A percentile compares a stretch with the other conserved stretches of the same genome.
phyloP scores from a whole-genome alignment of 2,888 invertebrate genomes.

The Brachylomia viminalis region DNA sequence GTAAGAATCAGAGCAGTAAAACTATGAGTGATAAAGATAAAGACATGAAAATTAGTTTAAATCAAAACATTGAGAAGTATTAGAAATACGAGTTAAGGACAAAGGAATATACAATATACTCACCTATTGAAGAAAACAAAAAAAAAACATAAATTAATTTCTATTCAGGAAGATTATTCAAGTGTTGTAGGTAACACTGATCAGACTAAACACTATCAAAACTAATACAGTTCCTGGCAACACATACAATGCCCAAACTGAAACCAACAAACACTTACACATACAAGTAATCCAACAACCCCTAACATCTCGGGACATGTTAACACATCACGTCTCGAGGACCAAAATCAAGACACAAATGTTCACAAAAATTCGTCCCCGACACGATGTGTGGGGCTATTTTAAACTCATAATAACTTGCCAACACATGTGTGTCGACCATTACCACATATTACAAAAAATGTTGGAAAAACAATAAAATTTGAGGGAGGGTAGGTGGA shows the following conservation, averaged over 20 bases:
- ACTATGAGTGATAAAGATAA: background rate
- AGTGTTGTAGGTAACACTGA: background rate
- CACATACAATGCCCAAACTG: background rate
- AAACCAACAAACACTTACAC: slow-evolving; percentile 29
- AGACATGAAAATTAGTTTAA: background rate
- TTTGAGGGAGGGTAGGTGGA: slow-evolving; percentile 76
- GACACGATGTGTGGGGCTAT: slow-evolving; percentile 85
- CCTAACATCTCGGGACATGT: slow-evolving; percentile 27
- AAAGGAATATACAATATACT: background rate
- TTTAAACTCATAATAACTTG: slow-evolving; percentile 90
- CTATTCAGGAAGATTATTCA: background rate
- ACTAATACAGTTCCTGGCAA: background rate
- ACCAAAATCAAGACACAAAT: slow-evolving; percentile 67
- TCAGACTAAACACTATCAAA: background rate
- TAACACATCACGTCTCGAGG: slow-evolving; percentile 39
- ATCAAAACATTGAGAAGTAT: background rate
- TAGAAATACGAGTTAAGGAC: background rate
- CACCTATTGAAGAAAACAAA: background rate
- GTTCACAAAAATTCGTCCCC: slow-evolving; percentile 83
- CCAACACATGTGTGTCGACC: slow-evolving; percentile 89
- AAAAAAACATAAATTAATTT: background rate
- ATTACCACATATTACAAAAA: slow-evolving; percentile 91
- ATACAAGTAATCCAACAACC: slow-evolving; percentile 37
- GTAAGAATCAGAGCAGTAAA: background rate
- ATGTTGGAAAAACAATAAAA: slow-evolving; percentile 89